phyloP scores from a whole-genome alignment of 2,113 vertebrate genomes.

The Dissostichus mawsoni region DNA sequence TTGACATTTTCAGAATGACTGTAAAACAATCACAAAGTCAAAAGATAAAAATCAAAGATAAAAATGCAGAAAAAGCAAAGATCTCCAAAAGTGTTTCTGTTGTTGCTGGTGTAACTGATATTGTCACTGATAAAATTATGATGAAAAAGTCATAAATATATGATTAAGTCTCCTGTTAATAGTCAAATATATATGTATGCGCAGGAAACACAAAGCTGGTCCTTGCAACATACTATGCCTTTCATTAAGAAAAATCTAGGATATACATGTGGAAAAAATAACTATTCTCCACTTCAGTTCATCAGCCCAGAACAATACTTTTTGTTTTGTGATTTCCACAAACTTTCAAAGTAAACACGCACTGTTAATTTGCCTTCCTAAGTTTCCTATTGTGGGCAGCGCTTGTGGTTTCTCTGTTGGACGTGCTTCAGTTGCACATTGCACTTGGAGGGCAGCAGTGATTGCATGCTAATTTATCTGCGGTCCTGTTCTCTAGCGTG shows the following conservation, averaged over 20 bases:
- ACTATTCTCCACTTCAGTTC: conserved; percentile 26
- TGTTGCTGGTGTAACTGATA: background rate
- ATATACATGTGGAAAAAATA: background rate
- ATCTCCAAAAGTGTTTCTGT: too few species aligned
- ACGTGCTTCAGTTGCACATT: conserved; percentile 60
- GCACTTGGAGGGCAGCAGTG: conserved; percentile 63
- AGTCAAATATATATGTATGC: background rate
- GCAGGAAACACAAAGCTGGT: background rate
- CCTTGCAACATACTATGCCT: background rate
- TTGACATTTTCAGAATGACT: background rate
- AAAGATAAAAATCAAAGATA: too few species aligned
- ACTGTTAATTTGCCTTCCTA: conserved; percentile 52
- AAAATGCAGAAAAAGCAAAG: background rate
- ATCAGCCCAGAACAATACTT: conserved; percentile 24
- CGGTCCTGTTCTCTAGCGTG: conserved; percentile 64
- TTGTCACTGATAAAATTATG: background rate
- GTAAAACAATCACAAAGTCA: background rate
- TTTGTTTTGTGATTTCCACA: conserved; percentile 58
- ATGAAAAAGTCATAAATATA: background rate
- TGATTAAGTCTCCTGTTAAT: background rate
- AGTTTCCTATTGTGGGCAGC: conserved; percentile 67
- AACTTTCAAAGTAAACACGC: conserved; percentile 58
- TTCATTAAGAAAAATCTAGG: conserved; percentile 2
- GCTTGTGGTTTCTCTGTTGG: conserved; percentile 67
- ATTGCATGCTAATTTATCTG: conserved; percentile 74